Conservation (phyloP, 2,888 invertebrate species). For the Euspilapteryx auroguttella region DNA sequence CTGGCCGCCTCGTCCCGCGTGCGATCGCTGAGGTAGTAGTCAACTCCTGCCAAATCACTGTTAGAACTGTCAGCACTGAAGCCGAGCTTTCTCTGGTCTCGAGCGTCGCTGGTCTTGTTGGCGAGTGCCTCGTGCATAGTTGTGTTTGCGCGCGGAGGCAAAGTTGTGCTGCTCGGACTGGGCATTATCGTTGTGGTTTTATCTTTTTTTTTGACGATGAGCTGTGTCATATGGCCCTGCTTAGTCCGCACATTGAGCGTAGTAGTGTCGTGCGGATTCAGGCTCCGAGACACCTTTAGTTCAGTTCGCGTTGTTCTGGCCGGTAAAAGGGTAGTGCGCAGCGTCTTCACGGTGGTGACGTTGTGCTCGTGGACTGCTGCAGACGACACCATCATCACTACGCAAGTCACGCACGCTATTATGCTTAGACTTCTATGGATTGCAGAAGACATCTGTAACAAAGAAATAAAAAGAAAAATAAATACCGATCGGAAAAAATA, state of each 20-base stretch:
- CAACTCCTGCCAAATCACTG: slow-evolving; percentile 48
- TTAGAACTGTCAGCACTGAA: slow-evolving; percentile 26
- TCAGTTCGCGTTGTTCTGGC: slow-evolving; percentile 72
- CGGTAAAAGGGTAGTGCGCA: slow-evolving; percentile 44
- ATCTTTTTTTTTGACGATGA: slow-evolving; percentile 74
- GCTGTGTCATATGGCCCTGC: slow-evolving; percentile 74
- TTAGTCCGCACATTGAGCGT: slow-evolving; percentile 76
- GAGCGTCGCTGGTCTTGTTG: slow-evolving; percentile 36
- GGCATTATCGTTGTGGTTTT: slow-evolving; percentile 20
- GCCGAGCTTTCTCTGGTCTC: slow-evolving; percentile 47
- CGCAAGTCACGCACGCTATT: too few species aligned
- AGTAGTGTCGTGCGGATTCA: slow-evolving; percentile 76
- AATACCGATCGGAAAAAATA: too few species aligned
- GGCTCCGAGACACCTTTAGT: slow-evolving; percentile 74
- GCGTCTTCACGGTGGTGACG: slow-evolving; percentile 18
- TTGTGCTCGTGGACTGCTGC: too few species aligned
- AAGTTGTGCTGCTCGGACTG: slow-evolving; percentile 16
- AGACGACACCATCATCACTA: too few species aligned
- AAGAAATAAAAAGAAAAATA: too few species aligned
- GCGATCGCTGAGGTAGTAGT: slow-evolving; percentile 45
- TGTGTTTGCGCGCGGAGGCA: slow-evolving; percentile 16
- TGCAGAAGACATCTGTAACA: too few species aligned
- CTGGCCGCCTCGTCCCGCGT: slow-evolving; percentile 39
- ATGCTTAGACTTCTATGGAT: too few species aligned
- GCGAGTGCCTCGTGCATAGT: slow-evolving; percentile 22